These are phyloP conservation scores for Ahaetulla prasina DNA, from an alignment of 2,113 vertebrate species.

Conservation along the genomic window DNA sequence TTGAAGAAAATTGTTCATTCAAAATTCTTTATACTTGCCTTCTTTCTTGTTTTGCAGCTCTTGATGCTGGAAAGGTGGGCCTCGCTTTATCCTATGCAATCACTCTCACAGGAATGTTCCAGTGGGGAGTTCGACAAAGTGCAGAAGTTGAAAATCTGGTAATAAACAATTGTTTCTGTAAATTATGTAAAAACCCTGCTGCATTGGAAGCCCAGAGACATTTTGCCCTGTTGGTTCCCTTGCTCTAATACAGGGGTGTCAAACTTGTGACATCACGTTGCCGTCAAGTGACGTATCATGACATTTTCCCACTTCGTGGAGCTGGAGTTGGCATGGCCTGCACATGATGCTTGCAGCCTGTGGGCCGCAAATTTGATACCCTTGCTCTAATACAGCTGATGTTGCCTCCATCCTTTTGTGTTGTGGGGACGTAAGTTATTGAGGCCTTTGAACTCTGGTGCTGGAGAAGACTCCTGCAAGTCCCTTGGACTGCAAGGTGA, in stretches of 20 bases:
- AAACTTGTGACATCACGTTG: no score
- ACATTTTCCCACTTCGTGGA: no score
- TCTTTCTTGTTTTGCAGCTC: constrained; percentile 60
- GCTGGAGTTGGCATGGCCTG: no score
- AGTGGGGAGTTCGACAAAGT: constrained; percentile 95
- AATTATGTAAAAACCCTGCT: constrained; percentile 27
- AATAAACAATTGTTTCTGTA: constrained; percentile 57
- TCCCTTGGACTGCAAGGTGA: no score
- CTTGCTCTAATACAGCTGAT: neutral
- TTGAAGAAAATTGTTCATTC: neutral
- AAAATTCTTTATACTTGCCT: constrained; percentile 9
- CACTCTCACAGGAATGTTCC: constrained; percentile 91
- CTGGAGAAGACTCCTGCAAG: no score
- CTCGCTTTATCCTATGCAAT: constrained; percentile 86
- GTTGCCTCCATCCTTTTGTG: neutral
- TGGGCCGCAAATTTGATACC: neutral
- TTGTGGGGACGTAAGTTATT: neutral
- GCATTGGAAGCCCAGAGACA: constrained; percentile 40
- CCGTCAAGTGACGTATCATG: no score
- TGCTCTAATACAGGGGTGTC: neutral
- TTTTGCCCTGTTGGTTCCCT: constrained; percentile 34
- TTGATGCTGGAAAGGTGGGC: constrained; percentile 86
- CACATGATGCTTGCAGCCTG: rapidly evolving
- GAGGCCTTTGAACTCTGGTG: no score
- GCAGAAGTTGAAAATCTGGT: constrained; percentile 96